Base-by-base conservation (phyloP, 2,113 vertebrate species). In the Mixornis gularis region DNA sequence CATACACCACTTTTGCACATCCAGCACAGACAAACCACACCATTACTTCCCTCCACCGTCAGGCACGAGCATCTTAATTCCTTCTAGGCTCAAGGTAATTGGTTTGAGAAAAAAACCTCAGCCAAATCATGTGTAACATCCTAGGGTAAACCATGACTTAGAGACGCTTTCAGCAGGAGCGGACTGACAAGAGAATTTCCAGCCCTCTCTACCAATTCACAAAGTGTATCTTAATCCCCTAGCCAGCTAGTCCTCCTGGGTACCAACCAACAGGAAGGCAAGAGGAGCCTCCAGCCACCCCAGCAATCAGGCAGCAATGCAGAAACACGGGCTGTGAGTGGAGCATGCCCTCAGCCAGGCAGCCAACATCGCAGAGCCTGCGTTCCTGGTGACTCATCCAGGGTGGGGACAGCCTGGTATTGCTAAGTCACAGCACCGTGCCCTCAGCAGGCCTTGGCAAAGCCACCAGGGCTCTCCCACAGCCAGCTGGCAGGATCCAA, bases 241-340 rank as follows among this genome's bases (percentile, higher is more conserved):
- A 12, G 20, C 13, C 59, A 69, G 40, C 14, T 17, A 25, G 1
- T 3, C 36, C 24, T 64, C 41, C 64, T 62, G 27, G n/a, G 17
- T 44, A 36, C 24, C 36, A 21, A 9, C 10, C 24, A 58, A 12
- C 21, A 56, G 13, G 7, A 72, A 22, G 15, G 25, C 38, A 82
- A 59, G 46, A 77, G 46, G 27, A 77, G 71, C 17, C 25, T 56
- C 21, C 51, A 70, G 2, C 3, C 46, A 7, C 10, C 24, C 36
- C 59, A 84, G 59, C 49, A 64, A 6, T 2, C 30, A 72, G 30
- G 36, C 17, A 84, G 73, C 70, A 46, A 29, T 3, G 27, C 29
- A 52, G 49, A 41, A 87, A 34, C 38, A 83, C 1, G 0, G 0
- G 12, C 30, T 5, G 1, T 11, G 32, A 70, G 70, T 3, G 1